Evolutionary conservation across 2,888 invertebrate genomes (phyloP), one percentile per base, ranked within the genome.

Genomic region (Eristalis intricaria): DNA sequence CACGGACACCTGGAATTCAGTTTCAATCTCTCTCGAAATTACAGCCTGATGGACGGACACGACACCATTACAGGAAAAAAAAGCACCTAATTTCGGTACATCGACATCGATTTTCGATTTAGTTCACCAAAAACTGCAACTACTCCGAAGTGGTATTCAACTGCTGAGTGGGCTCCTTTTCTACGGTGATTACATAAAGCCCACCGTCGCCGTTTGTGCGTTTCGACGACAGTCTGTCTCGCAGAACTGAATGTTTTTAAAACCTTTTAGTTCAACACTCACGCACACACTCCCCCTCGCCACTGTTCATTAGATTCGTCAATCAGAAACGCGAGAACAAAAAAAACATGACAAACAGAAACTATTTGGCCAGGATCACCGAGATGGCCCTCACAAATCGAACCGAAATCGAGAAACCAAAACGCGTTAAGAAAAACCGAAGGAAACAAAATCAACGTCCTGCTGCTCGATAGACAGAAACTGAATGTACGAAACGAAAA

Each of bases 171-270:
- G 19, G 60, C 58, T 74, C 64, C 70, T 82, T 65, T 86, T 61
- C 23, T 58, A 65, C n/a, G 77, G 61, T 79, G 83, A 79, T 86
- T 86, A 86, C 83, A 86, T 86, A 86, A 86, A 86, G 78, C 19
- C 50, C 50, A 66, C 70, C 65, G 29, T 68, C 69, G 77, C 40
- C 74, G n/a, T 86, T 78, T 78, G 61, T 81, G 68, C 50, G 50
- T 50, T 19, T 50, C n/a, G 50, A 50, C 50, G n/a, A 10, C 38
- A 38, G 3, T 8, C 8, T 19, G 8, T 22, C 19, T 8, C 8
- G 8, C 19, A 19, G 19, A 19, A 50, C 19, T n/a, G 1, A n/a
- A n/a, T 50, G n/a, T n/a, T 50, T 50, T 50, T 0, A 13, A 38
- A 13, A 8, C 38, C 38, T 19, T 19, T 50, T 1, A 19, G n/a